Evolutionary conservation across 2,113 vertebrate species (phyloP), one percentile per base, ranked within the genome.

Genomic region (Xiphophorus couchianus): DNA sequence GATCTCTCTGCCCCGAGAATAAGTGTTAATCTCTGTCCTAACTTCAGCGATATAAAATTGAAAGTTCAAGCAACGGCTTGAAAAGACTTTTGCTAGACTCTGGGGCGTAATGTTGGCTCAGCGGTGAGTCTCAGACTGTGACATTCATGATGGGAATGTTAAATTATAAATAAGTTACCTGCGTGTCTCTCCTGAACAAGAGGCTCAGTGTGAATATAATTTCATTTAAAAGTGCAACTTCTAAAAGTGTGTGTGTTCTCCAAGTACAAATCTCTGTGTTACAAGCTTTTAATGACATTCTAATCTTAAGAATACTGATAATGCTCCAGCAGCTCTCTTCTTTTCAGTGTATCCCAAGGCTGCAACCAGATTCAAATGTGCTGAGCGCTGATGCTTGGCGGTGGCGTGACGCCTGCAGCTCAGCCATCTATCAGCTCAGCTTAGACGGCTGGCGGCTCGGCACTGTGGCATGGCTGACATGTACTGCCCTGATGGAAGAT

Each of bases 281-380:
- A 66, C 72, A 72, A 76, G 66, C 64, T 82, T 86, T 79, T 87
- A 92, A 93, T 86, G 86, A 89, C 89, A 86, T 93, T 88, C 83
- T 85, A 90, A 90, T 84, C 87, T 90, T 71, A 77, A 84, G 78
- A 89, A 83, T 72, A 81, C 88, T 71, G 78, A 86, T 87, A 82
- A 69, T 33, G 69, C 80, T 84, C 79, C 80, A 82, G 78, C 74
- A 78, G 84, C 84, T 83, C 70, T 73, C 78, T 66, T 77, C 48
- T 73, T 73, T 73, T 71, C 70, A 86, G 74, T 80, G 11, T 89
- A 78, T 83, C 91, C 83, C 76, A 63, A 37, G 76, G 89, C 82
- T 75, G 71, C 51, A 44, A 69, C 17, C 76, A 77, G 80, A 84
- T 76, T 63, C 25, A 39, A 77, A 77, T 65, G 76, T 81, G 74